Conservation (phyloP, 2,888 invertebrate genomes). For the Noctua comes region DNA sequence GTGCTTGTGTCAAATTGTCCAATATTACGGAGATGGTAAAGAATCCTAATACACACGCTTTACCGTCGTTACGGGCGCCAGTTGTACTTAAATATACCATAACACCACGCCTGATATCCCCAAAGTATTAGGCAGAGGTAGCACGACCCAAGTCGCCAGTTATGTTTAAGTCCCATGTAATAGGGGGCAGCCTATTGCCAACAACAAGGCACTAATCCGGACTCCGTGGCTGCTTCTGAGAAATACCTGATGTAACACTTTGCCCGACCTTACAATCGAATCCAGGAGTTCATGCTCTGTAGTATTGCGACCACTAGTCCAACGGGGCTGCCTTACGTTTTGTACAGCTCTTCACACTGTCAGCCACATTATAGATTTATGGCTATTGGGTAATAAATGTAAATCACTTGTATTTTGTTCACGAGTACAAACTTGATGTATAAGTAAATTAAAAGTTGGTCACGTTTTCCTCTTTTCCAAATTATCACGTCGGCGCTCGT, state of each 20-base stretch:
- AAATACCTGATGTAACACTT: not conserved
- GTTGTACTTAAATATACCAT: not conserved
- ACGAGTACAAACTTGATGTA: slow-evolving; percentile 45
- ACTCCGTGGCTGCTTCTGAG: not conserved
- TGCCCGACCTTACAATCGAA: not conserved
- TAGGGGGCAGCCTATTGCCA: not conserved
- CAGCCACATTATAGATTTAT: slow-evolving; percentile 28
- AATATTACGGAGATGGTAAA: slow-evolving; percentile 56
- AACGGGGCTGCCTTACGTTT: not conserved
- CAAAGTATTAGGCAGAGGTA: not conserved
- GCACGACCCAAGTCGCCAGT: not conserved
- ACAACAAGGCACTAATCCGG: not conserved
- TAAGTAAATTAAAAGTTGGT: slow-evolving; percentile 63
- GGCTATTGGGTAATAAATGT: slow-evolving; percentile 49
- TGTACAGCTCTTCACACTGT: not conserved
- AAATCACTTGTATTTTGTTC: slow-evolving; percentile 57
- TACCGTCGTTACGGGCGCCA: slow-evolving; percentile 17
- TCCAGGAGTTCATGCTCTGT: not conserved
- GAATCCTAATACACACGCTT: slow-evolving; percentile 50
- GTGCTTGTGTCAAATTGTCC: slow-evolving; percentile 61
- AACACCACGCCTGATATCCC: not conserved
- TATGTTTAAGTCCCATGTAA: not conserved
- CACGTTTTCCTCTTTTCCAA: slow-evolving; percentile 57
- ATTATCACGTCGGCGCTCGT: slow-evolving; percentile 56
- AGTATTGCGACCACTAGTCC: not conserved